A percentile compares a stretch with the other conserved stretches of the same genome.
These are phyloP conservation scores for Aphidoletes aphidimyza DNA, from an alignment of 2,888 invertebrate genomes.

Conservation along the genomic window DNA sequence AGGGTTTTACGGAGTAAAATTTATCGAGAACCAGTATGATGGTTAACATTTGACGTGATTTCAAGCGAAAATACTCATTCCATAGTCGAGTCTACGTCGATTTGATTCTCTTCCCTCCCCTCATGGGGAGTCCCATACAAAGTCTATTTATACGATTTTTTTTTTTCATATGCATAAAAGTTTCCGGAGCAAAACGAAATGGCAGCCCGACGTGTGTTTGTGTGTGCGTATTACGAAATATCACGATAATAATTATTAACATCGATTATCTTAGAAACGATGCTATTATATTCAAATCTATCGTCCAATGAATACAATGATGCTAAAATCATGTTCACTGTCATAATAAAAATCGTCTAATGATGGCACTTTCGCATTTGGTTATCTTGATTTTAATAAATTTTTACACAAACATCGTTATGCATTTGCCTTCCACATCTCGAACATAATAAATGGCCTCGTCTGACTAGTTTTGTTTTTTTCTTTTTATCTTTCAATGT, in stretches of 20 bases:
- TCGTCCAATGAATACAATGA: slow-evolving; percentile 36
- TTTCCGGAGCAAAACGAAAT: slow-evolving; percentile 41
- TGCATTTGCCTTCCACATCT: not conserved
- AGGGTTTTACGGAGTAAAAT: not conserved
- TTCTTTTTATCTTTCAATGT: not conserved
- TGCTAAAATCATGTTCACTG: slow-evolving; percentile 17
- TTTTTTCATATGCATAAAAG: not conserved
- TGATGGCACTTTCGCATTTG: not conserved
- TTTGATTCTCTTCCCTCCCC: too few relatives aligned
- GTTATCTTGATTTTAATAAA: slow-evolving; percentile 36
- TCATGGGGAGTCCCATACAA: too few relatives aligned
- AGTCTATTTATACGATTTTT: not conserved
- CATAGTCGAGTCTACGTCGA: too few relatives aligned
- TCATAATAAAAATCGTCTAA: slow-evolving; percentile 42
- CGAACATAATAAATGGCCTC: slow-evolving; percentile 34
- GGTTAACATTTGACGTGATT: slow-evolving; percentile 48
- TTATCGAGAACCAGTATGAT: not conserved
- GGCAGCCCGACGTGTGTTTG: not conserved
- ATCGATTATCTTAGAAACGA: slow-evolving; percentile 17
- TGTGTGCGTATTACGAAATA: not conserved
- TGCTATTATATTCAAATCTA: slow-evolving; percentile 30
- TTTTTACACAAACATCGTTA: not conserved
- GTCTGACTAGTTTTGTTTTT: slow-evolving; percentile 37
- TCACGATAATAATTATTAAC: slow-evolving; percentile 26
- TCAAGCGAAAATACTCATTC: slow-evolving; percentile 16